Evolutionary conservation across 2,888 invertebrate genomes (phyloP).

Genomic region (Ecdyonurus torrentis): DNA sequence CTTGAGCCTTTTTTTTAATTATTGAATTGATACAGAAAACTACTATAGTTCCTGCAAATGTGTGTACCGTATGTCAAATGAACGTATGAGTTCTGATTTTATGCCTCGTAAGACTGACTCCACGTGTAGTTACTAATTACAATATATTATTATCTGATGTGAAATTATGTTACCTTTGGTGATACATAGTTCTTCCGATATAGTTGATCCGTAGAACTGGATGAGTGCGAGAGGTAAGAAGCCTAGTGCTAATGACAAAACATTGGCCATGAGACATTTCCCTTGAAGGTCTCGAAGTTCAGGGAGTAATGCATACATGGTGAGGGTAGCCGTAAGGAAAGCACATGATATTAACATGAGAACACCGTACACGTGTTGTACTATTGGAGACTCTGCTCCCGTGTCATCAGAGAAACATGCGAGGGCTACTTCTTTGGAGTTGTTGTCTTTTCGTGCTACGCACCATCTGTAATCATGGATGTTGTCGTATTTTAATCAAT

Average conservation of each 20-base stretch:
- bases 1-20: no score
- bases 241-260: conserved; percentile 38
- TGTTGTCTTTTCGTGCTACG: background rate
- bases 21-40: no score
- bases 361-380: conserved; percentile 15
- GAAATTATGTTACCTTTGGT: conserved; percentile 29
- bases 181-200: conserved; percentile 30
- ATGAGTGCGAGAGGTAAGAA: conserved; percentile 39
- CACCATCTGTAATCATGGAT: background rate
- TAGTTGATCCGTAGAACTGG: conserved; percentile 29
- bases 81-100: no score
- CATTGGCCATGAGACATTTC: conserved; percentile 42
- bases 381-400: background rate
- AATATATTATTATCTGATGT: no score
- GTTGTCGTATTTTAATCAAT: no score
- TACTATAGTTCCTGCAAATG: no score
- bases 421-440: conserved; percentile 17
- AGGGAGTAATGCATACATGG: conserved; percentile 40
- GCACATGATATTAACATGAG: conserved; percentile 33
- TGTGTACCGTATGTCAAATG: no score
- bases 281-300: conserved; percentile 47
- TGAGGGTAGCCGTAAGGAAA: conserved; percentile 39
- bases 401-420: conserved; percentile 20
- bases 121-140: no score
- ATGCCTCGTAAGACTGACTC: no score